Evolutionary conservation across 2,888 invertebrate genomes (phyloP).

Genomic region (Nycteola revayana): DNA sequence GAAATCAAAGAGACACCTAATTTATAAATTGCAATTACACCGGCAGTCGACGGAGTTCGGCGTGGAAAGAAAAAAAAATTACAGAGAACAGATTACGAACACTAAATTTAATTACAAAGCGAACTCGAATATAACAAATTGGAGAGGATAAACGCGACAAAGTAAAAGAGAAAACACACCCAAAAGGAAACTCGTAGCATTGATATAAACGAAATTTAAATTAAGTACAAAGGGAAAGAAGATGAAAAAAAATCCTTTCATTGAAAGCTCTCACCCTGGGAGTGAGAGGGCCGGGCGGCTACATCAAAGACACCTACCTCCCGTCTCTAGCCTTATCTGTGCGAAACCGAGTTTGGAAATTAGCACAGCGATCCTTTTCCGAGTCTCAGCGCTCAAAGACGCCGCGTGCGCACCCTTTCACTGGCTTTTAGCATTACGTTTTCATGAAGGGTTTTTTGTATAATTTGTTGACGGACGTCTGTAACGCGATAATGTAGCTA

Average conservation of each 20-base stretch:
- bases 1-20: slow-evolving; percentile 71
- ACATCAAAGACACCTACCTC: slow-evolving; percentile 80
- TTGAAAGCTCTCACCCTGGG: slow-evolving; percentile 79
- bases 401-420: slow-evolving; percentile 75
- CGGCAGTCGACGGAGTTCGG: slow-evolving; percentile 53
- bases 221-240: slow-evolving; percentile 82
- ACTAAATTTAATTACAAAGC: slow-evolving; percentile 81
- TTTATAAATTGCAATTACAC: slow-evolving; percentile 78
- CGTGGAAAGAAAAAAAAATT: slow-evolving; percentile 57
- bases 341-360: slow-evolving; percentile 78
- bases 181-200: slow-evolving; percentile 80
- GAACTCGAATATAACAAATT: slow-evolving; percentile 80
- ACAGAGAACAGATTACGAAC: slow-evolving; percentile 75
- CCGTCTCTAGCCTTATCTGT: slow-evolving; percentile 75
- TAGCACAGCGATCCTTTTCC: slow-evolving; percentile 67
- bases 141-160: slow-evolving; percentile 81
- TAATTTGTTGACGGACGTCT: slow-evolving; percentile 53
- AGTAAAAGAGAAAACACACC: slow-evolving; percentile 81
- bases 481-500: slow-evolving; percentile 64
- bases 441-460: slow-evolving; percentile 64
- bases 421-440: slow-evolving; percentile 66
- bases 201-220: slow-evolving; percentile 83
- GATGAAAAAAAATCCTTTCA: slow-evolving; percentile 82
- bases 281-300: slow-evolving; percentile 78
- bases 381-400: slow-evolving; percentile 44